Base-by-base conservation (phyloP, 2,888 invertebrate genomes). In the Meliscaeva auricollis region DNA sequence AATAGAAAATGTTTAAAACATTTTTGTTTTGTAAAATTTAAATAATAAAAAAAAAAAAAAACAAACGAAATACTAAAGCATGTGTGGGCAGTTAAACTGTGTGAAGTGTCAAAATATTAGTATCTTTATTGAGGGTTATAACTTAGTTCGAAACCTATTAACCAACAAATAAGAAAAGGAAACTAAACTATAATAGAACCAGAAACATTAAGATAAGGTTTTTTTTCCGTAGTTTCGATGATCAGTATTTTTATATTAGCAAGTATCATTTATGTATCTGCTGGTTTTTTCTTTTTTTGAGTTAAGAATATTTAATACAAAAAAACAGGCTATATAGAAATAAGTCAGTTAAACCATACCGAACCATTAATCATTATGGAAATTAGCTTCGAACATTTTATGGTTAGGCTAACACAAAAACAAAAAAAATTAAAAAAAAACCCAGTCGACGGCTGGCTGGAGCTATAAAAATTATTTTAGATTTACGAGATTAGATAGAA, bases 281-380 rank as follows among this genome's bases (percentile, higher is more conserved):
- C 17, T 58, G 22, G 11, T 22, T 13, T 35, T 38, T 66, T 50
- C 11, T 66, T 50, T 15, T 50, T 15, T 20, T 2, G 1, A 8
- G 17, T 72, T 58, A n/a, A 46, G 44, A 58, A 46, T 50, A n/a
- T 46, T 66, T 64, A 15, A 20, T 7, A 48, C 11, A 38, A 35
- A 41, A 26, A 46, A 64, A 46, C 73, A 26, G 15, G 50, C 35
- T 22, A 11, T 48, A 60, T 20, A 32, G 46, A 46, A 46, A 64
- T 32, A 56, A 48, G 46, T 44, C 72, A 60, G 60, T 60, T 38
- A 41, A 50, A 38, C 20, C 60, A n/a, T 70, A 75, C 80, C 35
- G 54, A 69, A 75, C 58, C 84, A 84, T 84, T 80, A 74, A 84
- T 84, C 84, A 84, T 80, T 75, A 54, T 66, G 79, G 50, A 74